Base-by-base conservation (phyloP, 2,113 vertebrate genomes). In the Sisor rabdophorus region DNA sequence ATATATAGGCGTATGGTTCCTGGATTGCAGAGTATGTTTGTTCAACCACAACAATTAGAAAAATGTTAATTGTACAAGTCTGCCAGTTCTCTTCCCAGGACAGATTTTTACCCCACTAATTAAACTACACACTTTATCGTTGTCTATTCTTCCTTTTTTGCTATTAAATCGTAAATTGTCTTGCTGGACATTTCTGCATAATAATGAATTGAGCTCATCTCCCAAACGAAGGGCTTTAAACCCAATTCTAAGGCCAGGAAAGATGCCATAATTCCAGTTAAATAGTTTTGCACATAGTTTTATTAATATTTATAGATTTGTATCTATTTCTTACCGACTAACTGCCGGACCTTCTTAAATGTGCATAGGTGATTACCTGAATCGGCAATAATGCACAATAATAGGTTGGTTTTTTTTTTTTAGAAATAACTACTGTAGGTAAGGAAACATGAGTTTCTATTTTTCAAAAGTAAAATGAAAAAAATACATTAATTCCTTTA, bases 21-120 rank as follows among this genome's bases (percentile, higher is more conserved):
- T 12, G 11, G n/a, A 56, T 28, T 30, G 15, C 26, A 59, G 1
- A 10, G 13, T 16, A 17, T 58, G 76, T 88, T 88, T 87, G 90
- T 91, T 88, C 88, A 90, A 88, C 85, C 88, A 84, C 87, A 83
- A 10, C 40, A 44, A 44, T 44, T 44, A 44, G 9, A 44, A 44
- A 7, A 85, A 83, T 80, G 83, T 86, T 89, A 88, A 88, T 88
- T 89, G 87, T 83, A 84, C 84, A 86, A 80, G 88, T 86, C 79
- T 79, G 86, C 64, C 20, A 48, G 87, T 83, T 86, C 85, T 87
- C 80, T 86, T 67, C 79, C 68, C 48, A 79, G 73, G 80, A 67
- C 80, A 74, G 69, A 71, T 82, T 71, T 81, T 65, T 60, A 60
- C 77, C 72, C 55, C 77, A 83, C 85, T 88, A 87, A 89, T 91